Base-by-base conservation (phyloP, 1,140 invertebrate species). In the Drosophila erecta region DNA sequence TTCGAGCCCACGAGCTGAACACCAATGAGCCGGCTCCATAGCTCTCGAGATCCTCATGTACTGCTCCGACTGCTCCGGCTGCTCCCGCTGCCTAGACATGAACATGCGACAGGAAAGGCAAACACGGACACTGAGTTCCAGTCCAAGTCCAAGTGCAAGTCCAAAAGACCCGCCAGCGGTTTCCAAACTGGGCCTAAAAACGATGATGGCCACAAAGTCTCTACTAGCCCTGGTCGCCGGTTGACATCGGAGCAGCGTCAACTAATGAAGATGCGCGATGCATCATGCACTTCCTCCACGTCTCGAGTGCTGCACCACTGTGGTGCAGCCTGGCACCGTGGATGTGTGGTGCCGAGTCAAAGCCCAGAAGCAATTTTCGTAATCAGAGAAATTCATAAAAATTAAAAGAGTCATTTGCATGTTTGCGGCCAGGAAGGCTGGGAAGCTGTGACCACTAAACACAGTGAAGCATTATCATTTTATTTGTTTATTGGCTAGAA, bases 371-470 rank as follows among this genome's bases (percentile, higher is more conserved):
- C 84, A 89, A 89, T 89, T 89, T 89, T 89, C 84, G 84, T 89
- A 89, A 89, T 89, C 84, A 89, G 84, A 89, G 84, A 89, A 89
- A 89, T 89, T 89, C 85, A 89, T 89, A 89, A 89, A 89, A 89
- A 89, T 89, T 89, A 89, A 89, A 89, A 89, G 84, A 89, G 84
- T 89, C 84, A 89, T 89, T 89, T 89, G 84, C 84, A 89, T 89
- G 85, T 80, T 84, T 76, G 83, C 81, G 79, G 72, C 69, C 50
- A 58, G 47, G 40, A 58, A 59, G 53, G 37, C 51, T 27, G 47
- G 37, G 55, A 62, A 43, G 49, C 37, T 35, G 37, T 43, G 14
- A 43, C 15, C n/a, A 14, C 47, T 17, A 20, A 38, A n/a, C 44
- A 76, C 72, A 76, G 73, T 66, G 15, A n/a, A n/a, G 5, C 10